Conservation (phyloP, 30 jellyfish, hydroid and myxozoan species). For the Aurelia sp. region DNA sequence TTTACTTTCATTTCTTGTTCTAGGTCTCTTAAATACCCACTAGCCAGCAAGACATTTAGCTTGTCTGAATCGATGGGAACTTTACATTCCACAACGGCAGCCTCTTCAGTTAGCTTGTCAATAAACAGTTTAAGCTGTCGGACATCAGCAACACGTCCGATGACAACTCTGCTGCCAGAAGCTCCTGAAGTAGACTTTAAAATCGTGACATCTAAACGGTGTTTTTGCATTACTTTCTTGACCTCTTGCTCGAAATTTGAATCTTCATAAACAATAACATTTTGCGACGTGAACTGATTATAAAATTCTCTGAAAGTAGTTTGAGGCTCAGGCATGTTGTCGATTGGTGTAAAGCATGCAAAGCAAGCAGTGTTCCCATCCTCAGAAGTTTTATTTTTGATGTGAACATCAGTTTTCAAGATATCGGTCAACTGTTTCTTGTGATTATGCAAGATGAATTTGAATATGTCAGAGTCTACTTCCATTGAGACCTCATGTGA, state of each 20-base stretch:
- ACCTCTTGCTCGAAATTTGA: background rate
- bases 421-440: background rate
- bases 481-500: constrained; percentile 12
- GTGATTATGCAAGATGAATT: background rate
- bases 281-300: constrained; percentile 2
- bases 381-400: background rate
- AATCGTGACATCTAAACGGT: background rate
- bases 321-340: background rate
- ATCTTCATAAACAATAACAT: background rate
- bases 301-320: constrained; percentile 1
- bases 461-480: constrained; percentile 16
- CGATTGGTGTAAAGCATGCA: constrained; percentile 34
- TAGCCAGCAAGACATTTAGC: background rate
- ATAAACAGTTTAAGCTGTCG: background rate
- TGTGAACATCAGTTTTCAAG: constrained; percentile 27
- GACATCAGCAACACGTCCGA: background rate
- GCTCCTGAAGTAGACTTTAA: background rate
- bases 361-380: background rate
- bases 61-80: background rate
- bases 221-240: background rate
- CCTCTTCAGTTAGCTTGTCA: background rate
- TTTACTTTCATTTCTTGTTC: background rate
- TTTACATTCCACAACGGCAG: too few species aligned
- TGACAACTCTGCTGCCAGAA: background rate
- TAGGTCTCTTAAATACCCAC: constrained; percentile 2